These are phyloP conservation scores for Pelosia muscerda DNA, from an alignment of 2,888 invertebrate species.

Conservation along the genomic window DNA sequence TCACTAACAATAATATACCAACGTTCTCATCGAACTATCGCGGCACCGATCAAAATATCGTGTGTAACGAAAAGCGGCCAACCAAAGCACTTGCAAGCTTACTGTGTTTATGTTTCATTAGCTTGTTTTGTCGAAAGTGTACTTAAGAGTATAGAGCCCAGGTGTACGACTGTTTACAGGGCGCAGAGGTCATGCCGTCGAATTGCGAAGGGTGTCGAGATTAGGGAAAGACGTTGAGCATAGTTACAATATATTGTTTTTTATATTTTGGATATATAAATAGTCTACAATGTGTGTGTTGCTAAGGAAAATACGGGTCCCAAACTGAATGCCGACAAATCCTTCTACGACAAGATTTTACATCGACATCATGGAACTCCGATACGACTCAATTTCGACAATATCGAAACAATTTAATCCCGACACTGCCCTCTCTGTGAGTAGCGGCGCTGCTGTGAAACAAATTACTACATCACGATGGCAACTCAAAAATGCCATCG, in stretches of 20 bases:
- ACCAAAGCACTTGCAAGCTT: conserved; percentile 22
- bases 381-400: no score
- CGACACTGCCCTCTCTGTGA: no score
- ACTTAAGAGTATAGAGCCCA: conserved; percentile 65
- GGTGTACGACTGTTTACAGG: conserved; percentile 75
- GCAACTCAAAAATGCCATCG: no score
- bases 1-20: neutral
- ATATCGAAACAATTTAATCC: no score
- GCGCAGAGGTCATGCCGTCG: conserved; percentile 76
- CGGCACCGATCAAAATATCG: neutral
- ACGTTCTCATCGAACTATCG: neutral
- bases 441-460: no score
- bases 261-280: neutral
- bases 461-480: no score
- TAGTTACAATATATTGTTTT: no score
- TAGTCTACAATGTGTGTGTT: no score
- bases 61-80: conserved; percentile 26
- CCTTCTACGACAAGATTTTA: no score
- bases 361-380: no score
- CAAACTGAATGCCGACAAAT: no score
- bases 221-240: conserved; percentile 57
- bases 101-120: conserved; percentile 56
- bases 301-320: no score
- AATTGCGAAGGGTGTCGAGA: conserved; percentile 70
- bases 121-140: conserved; percentile 48